Conservation (phyloP, 2,797 vertebrate genomes). For the Tapera naevia region DNA sequence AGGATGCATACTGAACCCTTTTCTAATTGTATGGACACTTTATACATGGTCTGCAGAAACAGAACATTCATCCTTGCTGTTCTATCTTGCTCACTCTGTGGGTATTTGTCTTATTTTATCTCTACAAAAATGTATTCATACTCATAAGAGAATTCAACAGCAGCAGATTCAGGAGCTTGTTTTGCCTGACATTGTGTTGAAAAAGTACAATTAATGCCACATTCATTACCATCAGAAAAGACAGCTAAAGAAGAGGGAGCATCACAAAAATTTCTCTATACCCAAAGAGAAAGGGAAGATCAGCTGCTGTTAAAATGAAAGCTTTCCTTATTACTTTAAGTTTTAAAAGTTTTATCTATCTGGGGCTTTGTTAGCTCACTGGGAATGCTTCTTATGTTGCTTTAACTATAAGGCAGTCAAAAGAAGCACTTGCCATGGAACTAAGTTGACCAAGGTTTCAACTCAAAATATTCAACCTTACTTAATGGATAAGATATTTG, state of each 20-base stretch:
- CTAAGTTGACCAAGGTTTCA: neutral
- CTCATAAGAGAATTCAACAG: neutral
- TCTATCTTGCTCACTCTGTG: neutral
- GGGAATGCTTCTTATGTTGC: neutral
- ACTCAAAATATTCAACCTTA: neutral
- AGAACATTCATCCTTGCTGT: neutral
- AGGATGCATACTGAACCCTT: neutral
- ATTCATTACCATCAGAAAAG: neutral
- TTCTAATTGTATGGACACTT: neutral
- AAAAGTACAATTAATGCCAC: neutral
- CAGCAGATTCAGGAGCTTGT: neutral
- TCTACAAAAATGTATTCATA: neutral
- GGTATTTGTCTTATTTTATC: neutral
- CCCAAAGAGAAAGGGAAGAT: neutral
- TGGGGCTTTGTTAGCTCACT: neutral
- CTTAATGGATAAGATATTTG: neutral
- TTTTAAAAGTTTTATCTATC: neutral
- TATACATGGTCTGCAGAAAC: neutral
- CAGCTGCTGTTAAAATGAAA: neutral
- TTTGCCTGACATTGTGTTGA: neutral
- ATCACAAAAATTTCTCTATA: neutral
- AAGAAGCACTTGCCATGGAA: neutral
- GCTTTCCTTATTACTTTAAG: neutral
- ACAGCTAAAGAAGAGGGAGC: neutral
- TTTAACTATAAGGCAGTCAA: neutral